Base-by-base conservation (phyloP, 2,888 invertebrate species). In the Leptogaster cylindrica region DNA sequence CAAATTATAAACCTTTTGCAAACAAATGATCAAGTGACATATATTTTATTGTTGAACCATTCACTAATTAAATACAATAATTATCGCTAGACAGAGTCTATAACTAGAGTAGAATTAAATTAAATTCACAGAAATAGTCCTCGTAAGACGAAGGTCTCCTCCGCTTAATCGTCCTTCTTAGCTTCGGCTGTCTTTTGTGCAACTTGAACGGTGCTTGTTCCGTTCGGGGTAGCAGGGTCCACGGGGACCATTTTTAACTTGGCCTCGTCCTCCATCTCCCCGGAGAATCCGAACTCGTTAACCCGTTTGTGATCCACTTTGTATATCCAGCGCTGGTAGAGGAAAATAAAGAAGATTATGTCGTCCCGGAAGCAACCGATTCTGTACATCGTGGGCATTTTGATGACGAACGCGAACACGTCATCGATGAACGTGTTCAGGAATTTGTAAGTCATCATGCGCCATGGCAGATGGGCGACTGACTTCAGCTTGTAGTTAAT, bases 381-480 rank as follows among this genome's bases (percentile, higher is more conserved):
- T 73, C 98, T 87, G 78, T 99, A 99, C 88, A 99, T 91, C 1
- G 97, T 98, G 25, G 99, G 99, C 99, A 99, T 99, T 83, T 97
- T 97, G 75, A 99, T 99, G 71, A 99, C 97, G 85, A 99, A 99
- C 68, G 99, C 99, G 84, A 99, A 99, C 75, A 99, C 95, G 81
- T 99, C 99, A 83, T 99, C 99, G 75, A 99, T 98, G 82, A 99
- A 99, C 18, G 99, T 99, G 81, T 99, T 99, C 68, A 99, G 87
- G 81, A 97, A 97, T 85, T 99, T 99, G 82, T 99, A 99, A 7
- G 97, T 97, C 88, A 99, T 89, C 98, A 99, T 99, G 69, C 99
- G 87, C 99, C 99, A 99, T 3, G 99, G 99, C 74, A 99, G 85
- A 83, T 99, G 99, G 7, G 99, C 99, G 1, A 99, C 98, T 14